Evolutionary conservation across 2,113 vertebrate species (phyloP), one percentile per base, ranked within the genome.

Genomic region (Phrynosoma platyrhinos): DNA sequence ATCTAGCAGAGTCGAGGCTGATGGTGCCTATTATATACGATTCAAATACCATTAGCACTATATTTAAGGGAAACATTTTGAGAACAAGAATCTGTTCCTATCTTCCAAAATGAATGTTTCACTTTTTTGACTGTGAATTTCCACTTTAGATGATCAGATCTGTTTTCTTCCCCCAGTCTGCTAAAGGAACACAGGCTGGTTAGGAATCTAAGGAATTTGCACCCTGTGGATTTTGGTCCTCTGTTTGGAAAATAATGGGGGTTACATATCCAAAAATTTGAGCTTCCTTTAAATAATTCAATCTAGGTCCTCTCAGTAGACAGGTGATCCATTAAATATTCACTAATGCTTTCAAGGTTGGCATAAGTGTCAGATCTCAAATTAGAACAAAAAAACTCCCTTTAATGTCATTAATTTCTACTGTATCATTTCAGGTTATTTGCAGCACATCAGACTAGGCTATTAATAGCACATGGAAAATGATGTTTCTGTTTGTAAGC

Each of bases 291-390:
- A 89, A 94, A 92, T 94, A 94, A 92, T 93, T 93, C 89, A 92
- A 10, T 69, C 85, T 80, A 92, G 0, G 1, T 87, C 72, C 82
- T 94, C 92, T 87, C n/a, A 88, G 68, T 80, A 90, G 83, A 91
- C 90, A 68, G 90, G 36, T 74, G 87, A 92, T 83, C 68, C 23
- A 92, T 88, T 93, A 95, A 95, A 94, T 94, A 94, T 94, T 95
- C 88, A 93, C 87, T 88, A 93, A 84, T 66, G 52, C 81, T 96
- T 94, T 94, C 80, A 93, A 82, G 88, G 86, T 42, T 86, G 58
- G 79, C 94, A 93, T 69, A 64, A 20, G 36, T 90, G 82, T 92
- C 88, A 95, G 53, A 76, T 92, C 89, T 90, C 90, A 95, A 93
- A 94, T 88, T 92, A 90, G 92, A 93, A 94, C 16, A 13, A 89